Conservation (phyloP, 1,140 invertebrate species). For the Formica exsecta region DNA sequence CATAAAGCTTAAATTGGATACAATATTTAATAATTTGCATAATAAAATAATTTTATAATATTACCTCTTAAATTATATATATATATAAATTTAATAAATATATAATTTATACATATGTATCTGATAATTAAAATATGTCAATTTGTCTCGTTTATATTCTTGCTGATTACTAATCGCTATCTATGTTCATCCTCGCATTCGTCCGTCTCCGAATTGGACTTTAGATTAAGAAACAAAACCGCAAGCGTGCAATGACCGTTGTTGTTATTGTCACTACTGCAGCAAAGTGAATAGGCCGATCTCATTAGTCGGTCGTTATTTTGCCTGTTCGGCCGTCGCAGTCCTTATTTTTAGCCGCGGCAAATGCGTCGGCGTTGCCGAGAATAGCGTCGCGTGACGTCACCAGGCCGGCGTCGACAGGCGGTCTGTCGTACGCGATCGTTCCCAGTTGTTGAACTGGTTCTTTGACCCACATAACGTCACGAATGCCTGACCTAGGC, state of each 20-base stretch:
- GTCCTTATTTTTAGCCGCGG: constrained; percentile 74
- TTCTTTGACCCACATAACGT: constrained; percentile 83
- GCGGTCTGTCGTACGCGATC: constrained; percentile 79
- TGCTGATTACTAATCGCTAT: not conserved
- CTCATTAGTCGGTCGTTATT: constrained; percentile 69
- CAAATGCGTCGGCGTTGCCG: constrained; percentile 76
- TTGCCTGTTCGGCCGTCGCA: constrained; percentile 63
- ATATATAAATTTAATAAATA: constrained; percentile 5
- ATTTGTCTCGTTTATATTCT: not conserved
- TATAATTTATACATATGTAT: not conserved
- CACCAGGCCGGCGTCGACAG: constrained; percentile 76
- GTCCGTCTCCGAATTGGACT: not conserved
- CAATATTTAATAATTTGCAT: not conserved
- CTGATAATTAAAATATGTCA: not conserved
- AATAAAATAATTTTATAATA: not conserved
- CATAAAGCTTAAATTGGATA: not conserved
- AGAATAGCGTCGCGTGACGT: constrained; percentile 82
- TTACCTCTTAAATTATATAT: not conserved
- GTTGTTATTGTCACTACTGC: constrained; percentile 47
- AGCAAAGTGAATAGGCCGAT: constrained; percentile 19
- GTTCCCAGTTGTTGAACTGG: constrained; percentile 80
- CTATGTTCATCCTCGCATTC: not conserved
- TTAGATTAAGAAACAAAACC: constrained; percentile 1
- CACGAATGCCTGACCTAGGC: constrained; percentile 67
- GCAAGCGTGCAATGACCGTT: constrained; percentile 28